Base-by-base conservation (phyloP, 2,113 vertebrate species). In the Platysteira castanea region DNA sequence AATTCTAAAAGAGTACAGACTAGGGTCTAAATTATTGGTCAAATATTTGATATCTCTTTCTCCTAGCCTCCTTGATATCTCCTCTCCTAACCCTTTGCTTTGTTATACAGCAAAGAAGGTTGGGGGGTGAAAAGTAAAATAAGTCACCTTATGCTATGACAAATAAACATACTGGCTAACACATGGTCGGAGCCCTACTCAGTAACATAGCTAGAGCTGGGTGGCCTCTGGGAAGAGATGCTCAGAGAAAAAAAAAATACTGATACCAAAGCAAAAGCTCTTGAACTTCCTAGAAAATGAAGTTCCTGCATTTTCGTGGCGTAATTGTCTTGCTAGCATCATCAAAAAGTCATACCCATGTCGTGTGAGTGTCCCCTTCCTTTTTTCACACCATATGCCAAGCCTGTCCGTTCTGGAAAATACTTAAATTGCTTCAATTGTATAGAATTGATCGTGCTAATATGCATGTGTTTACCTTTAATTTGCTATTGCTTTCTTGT, bases 401-500 rank as follows among this genome's bases (percentile, higher is more conserved):
- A 67, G 69, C 4, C 30, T 33, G 24, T 75, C 56, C 65, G 28
- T 69, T 92, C 69, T 76, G 49, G 28, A 92, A 95, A 83, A 84
- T 12, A 89, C 65, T 85, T 85, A 35, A 65, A 91, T 74, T 76
- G 27, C 35, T 94, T 80, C 83, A 71, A 79, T 49, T 83, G 28
- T 33, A 86, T 54, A 63, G 63, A 95, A 84, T 74, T 76, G 50
- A 95, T 89, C 71, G 59, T 3, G 13, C 30, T 67, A 83, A 92
- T 83, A 95, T 83, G 85, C 50, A 93, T 89, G 75, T 97, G 95
- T 97, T 98, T 98, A 97, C 96, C 90, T 97, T 98, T 94, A 97
- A 96, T 87, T 90, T 90, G 96, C 90, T 96, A 90, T 98, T 97
- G 96, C 97, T 98, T 98, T 98, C 98, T 98, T 98, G 97, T 98